A percentile compares a stretch with the other conserved stretches of the same genome.
phyloP scores from a whole-genome alignment of 2,888 invertebrate species.

The Chrysolina oricalcia region DNA sequence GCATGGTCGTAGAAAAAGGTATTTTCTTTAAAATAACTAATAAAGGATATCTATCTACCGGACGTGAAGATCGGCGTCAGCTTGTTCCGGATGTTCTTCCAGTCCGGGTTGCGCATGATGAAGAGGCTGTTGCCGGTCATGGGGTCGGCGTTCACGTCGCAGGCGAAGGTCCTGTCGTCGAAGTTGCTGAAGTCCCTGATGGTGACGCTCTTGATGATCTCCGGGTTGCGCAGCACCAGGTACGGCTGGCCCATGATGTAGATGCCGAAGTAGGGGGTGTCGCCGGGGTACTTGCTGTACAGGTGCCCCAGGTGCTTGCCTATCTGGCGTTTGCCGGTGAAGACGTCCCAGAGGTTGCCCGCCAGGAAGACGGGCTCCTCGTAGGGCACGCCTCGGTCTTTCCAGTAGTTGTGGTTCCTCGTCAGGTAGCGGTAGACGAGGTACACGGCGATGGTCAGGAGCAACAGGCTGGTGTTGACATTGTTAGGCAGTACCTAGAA shows the following conservation, averaged over 20 bases:
- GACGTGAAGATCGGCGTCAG: conserved; percentile 74
- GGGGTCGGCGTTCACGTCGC: conserved; percentile 70
- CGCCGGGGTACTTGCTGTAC: conserved; percentile 61
- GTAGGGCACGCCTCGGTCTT: conserved; percentile 57
- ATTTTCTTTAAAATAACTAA: no score
- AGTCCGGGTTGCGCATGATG: conserved; percentile 72
- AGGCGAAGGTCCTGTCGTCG: conserved; percentile 72
- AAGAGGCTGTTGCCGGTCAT: conserved; percentile 71
- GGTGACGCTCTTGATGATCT: conserved; percentile 71
- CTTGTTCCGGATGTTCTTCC: conserved; percentile 73
- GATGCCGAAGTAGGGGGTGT: conserved; percentile 69
- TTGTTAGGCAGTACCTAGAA: conserved; percentile 37
- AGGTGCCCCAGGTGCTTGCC: conserved; percentile 66
- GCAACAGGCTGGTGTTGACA: conserved; percentile 38
- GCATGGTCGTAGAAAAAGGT: no score
- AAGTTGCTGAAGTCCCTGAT: conserved; percentile 73
- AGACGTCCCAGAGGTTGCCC: conserved; percentile 62
- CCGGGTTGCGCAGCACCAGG: conserved; percentile 70
- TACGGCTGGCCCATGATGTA: conserved; percentile 73
- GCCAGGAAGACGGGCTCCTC: conserved; percentile 58
- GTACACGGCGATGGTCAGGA: conserved; percentile 47
- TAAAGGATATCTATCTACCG: no score
- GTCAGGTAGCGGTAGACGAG: conserved; percentile 55
- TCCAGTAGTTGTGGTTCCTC: conserved; percentile 60
- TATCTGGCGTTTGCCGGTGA: conserved; percentile 63